These are phyloP conservation scores for Enteromius treurensis DNA, from an alignment of 2,797 vertebrate genomes.

Conservation along the genomic window DNA sequence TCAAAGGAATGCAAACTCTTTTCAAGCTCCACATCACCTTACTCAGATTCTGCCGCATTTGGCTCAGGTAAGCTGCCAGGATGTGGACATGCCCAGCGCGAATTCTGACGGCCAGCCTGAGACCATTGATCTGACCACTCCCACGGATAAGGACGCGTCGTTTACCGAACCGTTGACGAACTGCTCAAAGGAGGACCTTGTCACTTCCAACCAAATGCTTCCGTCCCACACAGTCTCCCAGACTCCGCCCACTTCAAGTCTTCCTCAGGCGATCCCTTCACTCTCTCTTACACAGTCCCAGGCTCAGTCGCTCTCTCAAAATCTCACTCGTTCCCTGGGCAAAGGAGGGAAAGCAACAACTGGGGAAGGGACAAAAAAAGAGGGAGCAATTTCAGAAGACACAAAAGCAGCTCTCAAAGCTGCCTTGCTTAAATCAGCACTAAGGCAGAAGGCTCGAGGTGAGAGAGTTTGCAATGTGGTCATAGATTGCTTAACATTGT, in stretches of 20 bases:
- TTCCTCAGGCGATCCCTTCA: constrained; percentile 70
- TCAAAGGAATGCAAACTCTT: constrained; percentile 60
- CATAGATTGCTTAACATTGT: not conserved
- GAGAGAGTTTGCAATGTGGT: constrained; percentile 50
- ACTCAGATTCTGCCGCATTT: constrained; percentile 63
- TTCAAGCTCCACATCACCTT: constrained; percentile 58
- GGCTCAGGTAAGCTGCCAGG: constrained; percentile 71
- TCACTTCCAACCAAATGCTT: constrained; percentile 35
- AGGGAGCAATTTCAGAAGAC: constrained; percentile 91
- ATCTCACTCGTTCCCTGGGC: constrained; percentile 74
- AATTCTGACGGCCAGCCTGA: constrained; percentile 80
- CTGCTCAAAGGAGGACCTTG: constrained; percentile 62
- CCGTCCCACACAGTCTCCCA: constrained; percentile 60
- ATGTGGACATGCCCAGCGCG: constrained; percentile 90
- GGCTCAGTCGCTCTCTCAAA: constrained; percentile 78
- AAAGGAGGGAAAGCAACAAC: constrained; percentile 69
- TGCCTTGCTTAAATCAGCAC: constrained; percentile 85
- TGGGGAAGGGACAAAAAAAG: constrained; percentile 78
- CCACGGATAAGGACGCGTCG: constrained; percentile 71
- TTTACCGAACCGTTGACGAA: constrained; percentile 71
- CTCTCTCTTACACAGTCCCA: constrained; percentile 77
- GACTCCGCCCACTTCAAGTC: constrained; percentile 50
- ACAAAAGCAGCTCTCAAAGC: constrained; percentile 94
- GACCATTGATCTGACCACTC: constrained; percentile 85
- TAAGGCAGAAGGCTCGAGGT: constrained; percentile 89